Base-by-base conservation (phyloP, 2,797 vertebrate species). In the Peromyscus attwateri region DNA sequence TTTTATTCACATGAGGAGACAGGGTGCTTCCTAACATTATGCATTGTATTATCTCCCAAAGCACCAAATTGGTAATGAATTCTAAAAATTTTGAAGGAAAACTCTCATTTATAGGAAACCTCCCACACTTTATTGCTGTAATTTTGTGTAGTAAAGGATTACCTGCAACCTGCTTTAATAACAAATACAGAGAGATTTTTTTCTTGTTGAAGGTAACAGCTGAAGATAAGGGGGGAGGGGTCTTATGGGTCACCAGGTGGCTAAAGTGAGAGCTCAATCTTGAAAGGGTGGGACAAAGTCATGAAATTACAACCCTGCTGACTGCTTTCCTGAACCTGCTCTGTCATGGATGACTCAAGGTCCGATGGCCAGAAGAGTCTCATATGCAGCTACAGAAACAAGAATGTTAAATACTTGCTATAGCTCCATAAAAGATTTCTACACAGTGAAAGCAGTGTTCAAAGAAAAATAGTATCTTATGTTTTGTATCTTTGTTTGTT, bases 11-110 rank as follows among this genome's bases (percentile, higher is more conserved):
- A 76, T 8, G 13, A 34, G 89, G 62, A 92, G n/a, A 68, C 71
- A 89, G 85, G 60, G 60, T 11, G 76, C 40, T 57, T 70, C 66
- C 85, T 97, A 34, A 16, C 89, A 52, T 87, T 84, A 91, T 17
- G 73, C 75, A 97, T 0, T 91, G 57, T 94, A 49, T 4, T 71
- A 64, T 37, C 25, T 29, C 49, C 34, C 49, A 81, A 85, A 93
- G 43, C 1, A 82, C 5, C 84, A 92, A 95, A 79, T 29, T 68
- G 97, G 88, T 96, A 89, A 97, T 95, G 34, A 94, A 96, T 93
- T 90, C 55, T 25, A 92, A 89, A 71, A 16, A 60, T 76, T 92
- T 89, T 34, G 11, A 27, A 92, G 23, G 64, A 95, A 93, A 95
- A 80, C 31, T 81, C 55, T 80, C 21, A 84, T 7, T 81, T 37